Evolutionary conservation across 1,140 invertebrate genomes (phyloP), one percentile per base, ranked within the genome.

Genomic region (Drusus annulatus): DNA sequence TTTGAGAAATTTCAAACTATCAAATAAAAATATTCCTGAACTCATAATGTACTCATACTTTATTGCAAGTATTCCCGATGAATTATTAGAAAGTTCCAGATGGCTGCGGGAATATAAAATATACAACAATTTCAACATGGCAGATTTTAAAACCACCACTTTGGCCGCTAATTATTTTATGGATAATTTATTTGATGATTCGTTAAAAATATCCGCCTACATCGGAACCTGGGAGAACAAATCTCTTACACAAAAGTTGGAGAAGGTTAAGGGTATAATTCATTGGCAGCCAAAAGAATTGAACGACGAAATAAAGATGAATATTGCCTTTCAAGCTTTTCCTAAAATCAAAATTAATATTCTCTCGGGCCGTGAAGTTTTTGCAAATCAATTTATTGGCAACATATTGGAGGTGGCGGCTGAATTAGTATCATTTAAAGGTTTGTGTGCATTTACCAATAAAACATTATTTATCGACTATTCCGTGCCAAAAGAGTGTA

Each of bases 91-190:
- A 65, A 16, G 16, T 25, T 65, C 62, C 16, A 13, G 28, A 65
- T 65, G 62, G 62, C 6, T 65, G 8, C 62, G 54, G 25, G 68
- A 71, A 51, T 71, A 71, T 23, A 71, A 71, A 71, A 21, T 71
- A 25, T 71, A 71, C 21, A 19, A 21, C 0, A 19, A 71, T 15
- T 19, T 50, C 25, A 71, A 21, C 25, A 19, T 71, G 17, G 15
- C 25, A 52, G 17, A 71, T 16, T 71, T 71, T 52, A 71, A 71
- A 28, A 19, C 13, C 6, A 71, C 45, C 3, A 16, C 50, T 4
- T 21, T 25, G 21, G 3, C 16, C 2, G 68, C 19, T 16, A 51
- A 15, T 21, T 4, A 16, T 52, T 54, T 71, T 2, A 16, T 51
- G 2, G 13, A 23, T 25, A n/a, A 71, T 50, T 71, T 71, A 71